Evolutionary conservation across 2,797 vertebrate species (phyloP).

Genomic region (Cyclopterus lumpus): DNA sequence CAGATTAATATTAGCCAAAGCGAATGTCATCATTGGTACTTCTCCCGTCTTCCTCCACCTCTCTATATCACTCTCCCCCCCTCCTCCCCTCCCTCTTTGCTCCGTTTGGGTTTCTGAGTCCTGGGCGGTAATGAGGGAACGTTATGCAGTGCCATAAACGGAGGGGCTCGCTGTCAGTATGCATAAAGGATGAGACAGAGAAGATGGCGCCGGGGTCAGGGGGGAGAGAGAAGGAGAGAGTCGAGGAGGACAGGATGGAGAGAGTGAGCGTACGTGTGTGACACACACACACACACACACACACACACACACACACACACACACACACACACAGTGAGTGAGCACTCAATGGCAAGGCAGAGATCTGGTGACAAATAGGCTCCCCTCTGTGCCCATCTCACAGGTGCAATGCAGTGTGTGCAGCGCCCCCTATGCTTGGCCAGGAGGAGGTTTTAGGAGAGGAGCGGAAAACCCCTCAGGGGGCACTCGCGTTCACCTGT

Average conservation of each 20-base stretch:
- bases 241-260: slow-evolving; percentile 51
- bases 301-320: slow-evolving; percentile 34
- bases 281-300: background rate
- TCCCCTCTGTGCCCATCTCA: slow-evolving; percentile 68
- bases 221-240: slow-evolving; percentile 26
- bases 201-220: slow-evolving; percentile 89
- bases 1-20: slow-evolving; percentile 93
- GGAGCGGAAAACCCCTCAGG: slow-evolving; percentile 6
- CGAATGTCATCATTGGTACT: slow-evolving; percentile 92
- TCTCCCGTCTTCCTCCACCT: slow-evolving; percentile 81
- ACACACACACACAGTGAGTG: slow-evolving; percentile 65
- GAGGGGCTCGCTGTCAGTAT: slow-evolving; percentile 92
- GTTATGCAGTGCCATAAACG: slow-evolving; percentile 96
- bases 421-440: slow-evolving; percentile 67
- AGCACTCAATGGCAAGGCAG: slow-evolving; percentile 83
- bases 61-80: slow-evolving; percentile 26
- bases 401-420: slow-evolving; percentile 75
- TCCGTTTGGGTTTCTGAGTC: slow-evolving; percentile 84
- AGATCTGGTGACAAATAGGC: slow-evolving; percentile 66
- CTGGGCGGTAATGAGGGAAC: slow-evolving; percentile 94
- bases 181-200: slow-evolving; percentile 95
- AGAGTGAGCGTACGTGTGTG: slow-evolving; percentile 22
- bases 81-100: slow-evolving; percentile 49
- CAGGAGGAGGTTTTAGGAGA: background rate
- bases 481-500: background rate